Evolutionary conservation across 2,797 vertebrate genomes (phyloP).

Genomic region (Psittacula derbiana): DNA sequence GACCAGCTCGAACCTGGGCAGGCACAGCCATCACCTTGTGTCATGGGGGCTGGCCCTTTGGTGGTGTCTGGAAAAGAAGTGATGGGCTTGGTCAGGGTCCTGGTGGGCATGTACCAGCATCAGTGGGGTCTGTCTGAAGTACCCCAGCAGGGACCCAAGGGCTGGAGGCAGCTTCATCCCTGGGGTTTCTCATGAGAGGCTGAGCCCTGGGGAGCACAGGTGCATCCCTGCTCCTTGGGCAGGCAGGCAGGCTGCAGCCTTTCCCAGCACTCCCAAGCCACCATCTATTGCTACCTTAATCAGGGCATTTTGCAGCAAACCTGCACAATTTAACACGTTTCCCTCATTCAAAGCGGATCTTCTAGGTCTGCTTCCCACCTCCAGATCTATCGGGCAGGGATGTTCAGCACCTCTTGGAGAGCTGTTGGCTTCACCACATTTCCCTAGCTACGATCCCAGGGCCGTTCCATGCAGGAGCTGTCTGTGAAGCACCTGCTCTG

Average conservation of each 20-base stretch:
- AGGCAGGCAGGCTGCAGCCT: neutral
- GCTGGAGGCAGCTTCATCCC: neutral
- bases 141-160: neutral
- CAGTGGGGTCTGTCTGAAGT: neutral
- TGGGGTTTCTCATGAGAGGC: neutral
- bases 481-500: neutral
- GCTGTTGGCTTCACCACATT: rapidly evolving
- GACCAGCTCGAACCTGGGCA: neutral
- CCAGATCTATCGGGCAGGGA: neutral
- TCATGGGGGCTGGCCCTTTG: neutral
- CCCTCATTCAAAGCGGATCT: neutral
- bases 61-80: neutral
- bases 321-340: rapidly evolving
- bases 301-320: neutral
- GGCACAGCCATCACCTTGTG: neutral
- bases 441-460: neutral
- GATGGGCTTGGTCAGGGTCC: neutral
- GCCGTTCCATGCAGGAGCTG: neutral
- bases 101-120: neutral
- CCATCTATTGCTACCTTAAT: neutral
- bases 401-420: neutral
- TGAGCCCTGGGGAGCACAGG: neutral
- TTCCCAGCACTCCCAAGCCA: neutral
- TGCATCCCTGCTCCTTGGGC: neutral
- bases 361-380: neutral